phyloP scores from a whole-genome alignment of 2,113 vertebrate genomes.

The Brachirus orientalis region DNA sequence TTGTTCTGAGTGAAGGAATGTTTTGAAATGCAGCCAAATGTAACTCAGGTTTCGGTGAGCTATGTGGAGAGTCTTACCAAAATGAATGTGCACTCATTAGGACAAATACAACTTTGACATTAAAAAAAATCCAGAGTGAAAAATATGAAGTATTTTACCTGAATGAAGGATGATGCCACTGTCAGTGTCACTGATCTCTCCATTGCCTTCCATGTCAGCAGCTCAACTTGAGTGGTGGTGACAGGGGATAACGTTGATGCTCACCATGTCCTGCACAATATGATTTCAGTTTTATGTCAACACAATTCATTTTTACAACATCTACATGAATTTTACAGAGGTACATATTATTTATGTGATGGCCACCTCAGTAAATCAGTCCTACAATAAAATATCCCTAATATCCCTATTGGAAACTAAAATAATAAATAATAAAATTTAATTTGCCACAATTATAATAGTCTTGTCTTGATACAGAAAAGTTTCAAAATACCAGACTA shows the following conservation, averaged over 20 bases:
- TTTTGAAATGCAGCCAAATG: neutral
- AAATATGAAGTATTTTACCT: constrained; percentile 71
- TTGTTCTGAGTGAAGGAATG: neutral
- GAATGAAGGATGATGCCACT: constrained; percentile 91
- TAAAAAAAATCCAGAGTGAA: neutral
- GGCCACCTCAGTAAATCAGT: too few relatives aligned
- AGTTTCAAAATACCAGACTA: neutral
- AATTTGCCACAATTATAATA: neutral
- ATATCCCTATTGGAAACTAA: too few relatives aligned
- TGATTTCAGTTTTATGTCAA: constrained; percentile 3
- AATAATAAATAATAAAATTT: too few relatives aligned
- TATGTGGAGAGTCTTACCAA: neutral
- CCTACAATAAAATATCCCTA: too few relatives aligned
- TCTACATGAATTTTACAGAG: neutral
- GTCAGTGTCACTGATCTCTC: constrained; percentile 88
- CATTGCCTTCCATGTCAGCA: constrained; percentile 84
- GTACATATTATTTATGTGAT: too few relatives aligned
- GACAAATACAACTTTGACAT: neutral
- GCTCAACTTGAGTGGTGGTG: constrained; percentile 28
- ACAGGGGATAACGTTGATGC: neutral
- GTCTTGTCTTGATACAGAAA: too few relatives aligned
- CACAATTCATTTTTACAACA: neutral
- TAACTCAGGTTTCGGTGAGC: neutral
- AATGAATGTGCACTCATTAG: neutral
- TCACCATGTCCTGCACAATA: constrained; percentile 63